These are phyloP conservation scores for Beris chalybata DNA, from an alignment of 2,888 invertebrate species.

Conservation along the genomic window DNA sequence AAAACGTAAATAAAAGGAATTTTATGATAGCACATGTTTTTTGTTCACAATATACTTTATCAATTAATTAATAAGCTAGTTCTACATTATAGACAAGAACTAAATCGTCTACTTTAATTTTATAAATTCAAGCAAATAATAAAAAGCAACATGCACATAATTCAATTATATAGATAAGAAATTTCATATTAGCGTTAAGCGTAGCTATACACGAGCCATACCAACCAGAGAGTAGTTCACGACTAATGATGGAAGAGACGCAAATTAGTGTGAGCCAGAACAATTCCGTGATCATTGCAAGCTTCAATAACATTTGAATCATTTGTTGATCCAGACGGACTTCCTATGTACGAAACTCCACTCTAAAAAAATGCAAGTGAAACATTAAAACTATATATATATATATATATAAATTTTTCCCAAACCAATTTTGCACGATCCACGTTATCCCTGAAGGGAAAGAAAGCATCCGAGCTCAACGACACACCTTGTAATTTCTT, in stretches of 20 bases:
- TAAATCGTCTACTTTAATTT: no score
- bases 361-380: slow-evolving; percentile 64
- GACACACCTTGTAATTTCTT: slow-evolving; percentile 74
- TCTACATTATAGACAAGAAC: no score
- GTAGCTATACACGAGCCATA: no score
- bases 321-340: slow-evolving; percentile 93
- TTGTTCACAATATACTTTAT: no score
- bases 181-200: no score
- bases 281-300: slow-evolving; percentile 88
- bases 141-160: no score
- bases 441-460: slow-evolving; percentile 97
- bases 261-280: slow-evolving; percentile 84
- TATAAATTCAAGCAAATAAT: no score
- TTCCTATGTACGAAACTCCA: slow-evolving; percentile 90
- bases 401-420: slow-evolving; percentile 3
- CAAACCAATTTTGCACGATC: slow-evolving; percentile 86
- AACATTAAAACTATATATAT: neutral
- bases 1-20: no score
- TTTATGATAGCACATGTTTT: no score
- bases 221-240: neutral
- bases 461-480: slow-evolving; percentile 95
- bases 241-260: slow-evolving; percentile 90
- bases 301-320: slow-evolving; percentile 87
- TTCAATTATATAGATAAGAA: no score
- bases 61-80: no score